A percentile compares a stretch with the other conserved stretches of the same genome.
These are phyloP conservation scores for Orbicella faveolata DNA, from an alignment of 64 coral and sea anemone species.

Conservation along the genomic window DNA sequence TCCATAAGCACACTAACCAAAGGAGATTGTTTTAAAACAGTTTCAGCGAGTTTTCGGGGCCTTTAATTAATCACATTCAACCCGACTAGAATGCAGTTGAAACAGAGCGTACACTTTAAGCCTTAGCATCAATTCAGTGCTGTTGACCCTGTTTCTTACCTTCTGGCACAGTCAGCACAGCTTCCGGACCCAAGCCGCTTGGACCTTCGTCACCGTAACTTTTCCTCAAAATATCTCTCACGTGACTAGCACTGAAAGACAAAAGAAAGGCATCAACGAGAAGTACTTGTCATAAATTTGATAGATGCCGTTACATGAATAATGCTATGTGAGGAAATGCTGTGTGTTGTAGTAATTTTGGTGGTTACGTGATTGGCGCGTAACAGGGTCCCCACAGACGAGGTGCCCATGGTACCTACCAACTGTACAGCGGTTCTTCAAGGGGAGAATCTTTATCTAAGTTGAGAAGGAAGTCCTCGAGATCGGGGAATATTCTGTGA, in stretches of 20 bases:
- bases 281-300: no score
- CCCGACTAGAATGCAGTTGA: not conserved
- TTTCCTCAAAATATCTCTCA: constrained; percentile 38
- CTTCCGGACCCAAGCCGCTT: constrained; percentile 2
- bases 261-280: not conserved
- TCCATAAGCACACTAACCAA: no score
- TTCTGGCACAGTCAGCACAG: constrained; percentile 20
- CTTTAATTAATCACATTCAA: not conserved
- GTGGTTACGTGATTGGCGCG: not conserved
- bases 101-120: not conserved
- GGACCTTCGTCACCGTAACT: constrained; percentile 30
- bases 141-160: not conserved
- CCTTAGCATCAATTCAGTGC: not conserved
- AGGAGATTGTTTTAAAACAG: no score
- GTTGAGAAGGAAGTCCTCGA: constrained; percentile 45
- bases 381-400: not conserved
- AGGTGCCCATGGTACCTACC: constrained; percentile 27
- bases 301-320: no score
- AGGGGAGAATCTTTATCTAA: constrained; percentile 27
- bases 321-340: not conserved
- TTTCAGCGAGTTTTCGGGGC: no score
- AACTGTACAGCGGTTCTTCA: constrained; percentile 29
- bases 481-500: constrained; percentile 45
- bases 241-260: constrained; percentile 22
- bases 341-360: not conserved